Evolutionary conservation across 35 echinoderm and acorn worm genomes (phyloP), one percentile per base, ranked within the genome.

Genomic region (Diadema setosum): DNA sequence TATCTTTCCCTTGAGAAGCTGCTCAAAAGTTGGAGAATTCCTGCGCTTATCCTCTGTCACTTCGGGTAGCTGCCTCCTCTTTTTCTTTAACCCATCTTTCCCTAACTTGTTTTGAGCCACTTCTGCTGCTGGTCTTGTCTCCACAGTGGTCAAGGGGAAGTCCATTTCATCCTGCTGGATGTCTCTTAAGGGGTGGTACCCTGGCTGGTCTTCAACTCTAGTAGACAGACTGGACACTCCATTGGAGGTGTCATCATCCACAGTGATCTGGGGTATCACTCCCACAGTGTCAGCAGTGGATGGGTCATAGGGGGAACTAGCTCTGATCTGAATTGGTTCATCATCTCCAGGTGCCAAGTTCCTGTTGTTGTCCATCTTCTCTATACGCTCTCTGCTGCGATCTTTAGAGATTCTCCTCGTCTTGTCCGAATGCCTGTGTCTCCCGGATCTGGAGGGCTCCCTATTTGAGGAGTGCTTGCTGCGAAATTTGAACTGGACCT

Each of bases 41-140:
- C 83, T 65, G 0, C 58, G 83, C 58, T 86, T 61, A 23, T 86
- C 83, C 0, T 61, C 46, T 20, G 76, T 90, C 3, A 90, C 56
- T 17, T 34, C 37, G 14, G 87, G 87, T 8, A 90, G 59, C 70
- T 90, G 76, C n/a, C 87, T 45, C 30, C 58, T 82, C 58, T 90
- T 90, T 46, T 82, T 78, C 33, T 40, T 41, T 36, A 18, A 12
- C 42, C 46, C 3, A 16, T n/a, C 27, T 27, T 4, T 67, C 63
- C 18, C 37, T 33, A 67, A 29, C 26, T n/a, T 67, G 12, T 33
- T 26, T 29, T 33, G 24, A 14, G 1, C 30, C 17, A 8, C 2
- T 14, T 25, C 20, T 67, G 5, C 25, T 15, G 37, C 21, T 67
- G 24, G 63, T 67, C n/a, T n/a, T n/a, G 0, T 11, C 5, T 67